Conservation (phyloP, 1,140 invertebrate genomes). For the Leptinotarsa undecemlineata region DNA sequence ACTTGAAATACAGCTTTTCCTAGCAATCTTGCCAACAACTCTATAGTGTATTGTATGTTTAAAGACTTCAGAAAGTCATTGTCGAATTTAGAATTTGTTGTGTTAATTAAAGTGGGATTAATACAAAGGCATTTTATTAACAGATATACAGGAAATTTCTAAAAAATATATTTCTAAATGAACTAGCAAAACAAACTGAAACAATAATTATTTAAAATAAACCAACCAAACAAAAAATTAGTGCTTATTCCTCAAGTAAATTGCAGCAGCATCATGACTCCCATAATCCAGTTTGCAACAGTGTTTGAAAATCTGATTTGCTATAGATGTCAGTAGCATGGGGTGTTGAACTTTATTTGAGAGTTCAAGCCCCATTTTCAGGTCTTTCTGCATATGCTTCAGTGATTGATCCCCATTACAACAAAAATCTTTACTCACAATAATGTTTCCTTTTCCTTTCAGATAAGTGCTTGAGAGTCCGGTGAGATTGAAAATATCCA, state of each 20-base stretch:
- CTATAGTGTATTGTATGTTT: too few relatives aligned
- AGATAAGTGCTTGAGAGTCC: constrained; percentile 80
- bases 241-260: constrained; percentile 80
- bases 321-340: constrained; percentile 83
- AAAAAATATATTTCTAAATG: neutral
- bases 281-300: constrained; percentile 90
- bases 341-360: constrained; percentile 89
- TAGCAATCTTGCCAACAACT: too few relatives aligned
- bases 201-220: neutral
- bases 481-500: constrained; percentile 86
- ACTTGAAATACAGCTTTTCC: too few relatives aligned
- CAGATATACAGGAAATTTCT: neutral
- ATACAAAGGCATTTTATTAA: too few relatives aligned
- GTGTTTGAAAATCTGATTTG: constrained; percentile 95
- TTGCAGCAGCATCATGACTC: constrained; percentile 89
- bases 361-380: constrained; percentile 83
- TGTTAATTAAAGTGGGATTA: too few relatives aligned
- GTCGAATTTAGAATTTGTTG: too few relatives aligned
- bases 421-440: constrained; percentile 79
- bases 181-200: constrained; percentile 3
- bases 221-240: constrained; percentile 24
- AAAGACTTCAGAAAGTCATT: too few relatives aligned
- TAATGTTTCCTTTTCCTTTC: constrained; percentile 79
- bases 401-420: constrained; percentile 73
- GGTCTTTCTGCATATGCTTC: constrained; percentile 94